Evolutionary conservation across 37 sponge, comb jelly and placozoan genomes (phyloP), one percentile per base, ranked within the genome.

Genomic region (Beroe forskalii): DNA sequence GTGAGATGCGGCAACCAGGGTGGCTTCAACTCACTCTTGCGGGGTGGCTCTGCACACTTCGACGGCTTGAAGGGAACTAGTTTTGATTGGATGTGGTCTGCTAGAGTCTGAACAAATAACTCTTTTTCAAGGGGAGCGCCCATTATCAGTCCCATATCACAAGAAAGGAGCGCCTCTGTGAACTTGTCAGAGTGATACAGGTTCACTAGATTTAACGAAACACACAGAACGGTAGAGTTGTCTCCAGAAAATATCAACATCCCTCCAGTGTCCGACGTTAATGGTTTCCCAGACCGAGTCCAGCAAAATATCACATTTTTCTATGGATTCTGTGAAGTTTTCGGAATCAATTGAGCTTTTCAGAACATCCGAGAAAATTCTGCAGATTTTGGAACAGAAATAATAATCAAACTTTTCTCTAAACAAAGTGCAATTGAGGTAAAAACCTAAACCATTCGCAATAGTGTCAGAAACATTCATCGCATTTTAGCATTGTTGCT

Each of bases 91-190:
- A 80, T 6, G 66, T 4, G 14, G 31, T 80, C 86, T 6, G 86
- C 86, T 20, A 80, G 25, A 35, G 40, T 37, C 40, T 80, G 86
- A 43, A 44, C 31, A 44, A 80, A 80, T 2, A 44, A 37, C 35
- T 76, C 72, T 60, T 92, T 64, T 25, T 92, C 67, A 17, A 97
- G 75, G 43, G 99, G 95, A 40, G 93, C 94, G 42, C 99, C 99
- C 92, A 97, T 91, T n/a, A 97, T 62, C 30, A 97, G 91, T 0
- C 95, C 99, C 63, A 92, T 93, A 60, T 97, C 99, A 35, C 93
- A 41, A 19, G 40, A 86, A 32, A 76, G 17, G 30, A 96, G 60
- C 3, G 97, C 96, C 17, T 90, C 62, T 9, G 62, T 27, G 1
- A 36, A 0, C 28, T 31, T 60, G 6, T 91, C 90, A 8, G 4